phyloP scores from a whole-genome alignment of 2,888 invertebrate genomes.

The Heteromyza rotundicornis region DNA sequence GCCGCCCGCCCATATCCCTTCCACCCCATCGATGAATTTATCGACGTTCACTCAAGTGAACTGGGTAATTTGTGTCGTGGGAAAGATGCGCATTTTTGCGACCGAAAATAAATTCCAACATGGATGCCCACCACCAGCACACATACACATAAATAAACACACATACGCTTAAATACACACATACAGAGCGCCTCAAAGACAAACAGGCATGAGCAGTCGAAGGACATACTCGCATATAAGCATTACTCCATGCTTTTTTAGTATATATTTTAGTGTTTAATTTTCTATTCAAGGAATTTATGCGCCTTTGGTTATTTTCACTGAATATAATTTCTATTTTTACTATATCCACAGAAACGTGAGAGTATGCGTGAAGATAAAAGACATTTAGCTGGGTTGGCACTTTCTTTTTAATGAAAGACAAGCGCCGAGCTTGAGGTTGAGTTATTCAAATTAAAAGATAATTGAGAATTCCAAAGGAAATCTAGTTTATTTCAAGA shows the following conservation, averaged over 20 bases:
- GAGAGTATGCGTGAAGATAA: too few relatives aligned
- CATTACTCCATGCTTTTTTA: too few relatives aligned
- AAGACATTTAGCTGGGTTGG: too few relatives aligned
- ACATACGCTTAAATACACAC: not conserved
- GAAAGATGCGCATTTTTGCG: not conserved
- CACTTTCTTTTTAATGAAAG: too few relatives aligned
- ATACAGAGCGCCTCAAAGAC: not conserved
- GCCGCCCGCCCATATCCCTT: not conserved
- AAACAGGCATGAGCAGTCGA: not conserved
- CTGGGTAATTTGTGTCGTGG: not conserved
- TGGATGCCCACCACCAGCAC: conserved; percentile 32
- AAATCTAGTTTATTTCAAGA: too few relatives aligned
- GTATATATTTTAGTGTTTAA: not conserved
- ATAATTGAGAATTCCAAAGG: too few relatives aligned
- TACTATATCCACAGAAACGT: too few relatives aligned
- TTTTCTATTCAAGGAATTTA: not conserved
- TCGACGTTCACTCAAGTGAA: not conserved
- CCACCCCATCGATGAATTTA: too few relatives aligned
- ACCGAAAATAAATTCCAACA: not conserved
- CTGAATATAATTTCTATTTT: too few relatives aligned
- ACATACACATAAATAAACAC: conserved; percentile 30
- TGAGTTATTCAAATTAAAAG: too few relatives aligned
- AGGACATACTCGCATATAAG: too few relatives aligned
- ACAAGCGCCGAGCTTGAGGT: too few relatives aligned
- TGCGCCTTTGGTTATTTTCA: not conserved